Base-by-base conservation (phyloP, 53 echinoderm and acorn worm genomes). In the Astropecten irregularis region DNA sequence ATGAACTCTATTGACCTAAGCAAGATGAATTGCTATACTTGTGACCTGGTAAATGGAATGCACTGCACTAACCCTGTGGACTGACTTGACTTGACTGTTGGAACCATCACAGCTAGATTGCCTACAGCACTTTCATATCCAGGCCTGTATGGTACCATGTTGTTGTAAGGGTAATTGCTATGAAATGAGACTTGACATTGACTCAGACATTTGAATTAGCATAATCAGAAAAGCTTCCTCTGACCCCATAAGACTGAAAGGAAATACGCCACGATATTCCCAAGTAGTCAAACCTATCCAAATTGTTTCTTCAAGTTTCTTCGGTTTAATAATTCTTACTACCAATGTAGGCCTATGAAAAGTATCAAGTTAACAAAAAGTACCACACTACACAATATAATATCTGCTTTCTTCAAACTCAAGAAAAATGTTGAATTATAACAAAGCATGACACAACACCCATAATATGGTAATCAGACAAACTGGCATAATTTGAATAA, bases 221-320 rank as follows among this genome's bases (percentile, higher is more conserved):
- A 79, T 79, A 79, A 62, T 79, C 79, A 79, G 63, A 79, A 79
- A 61, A 79, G 79, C 79, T 79, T 79, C 79, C 79, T 62, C 62
- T 62, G 62, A 62, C 28, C 58, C 38, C 11, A 18, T 52, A 50
- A 52, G 74, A 37, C 38, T 40, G 27, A 26, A 36, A 57, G 57
- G 57, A 56, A 73, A 73, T 53, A 73, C 32, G n/a, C 73, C 25
- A 26, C 21, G 44, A 23, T 38, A 52, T 36, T 52, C 13, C 29
- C 71, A 18, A 30, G n/a, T n/a, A n/a, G n/a, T n/a, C n/a, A n/a
- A n/a, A n/a, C n/a, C n/a, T n/a, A n/a, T n/a, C n/a, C n/a, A n/a
- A n/a, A n/a, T n/a, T n/a, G n/a, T n/a, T n/a, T n/a, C n/a, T n/a
- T n/a, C n/a, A n/a, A n/a, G n/a, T n/a, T n/a, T n/a, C n/a, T n/a